Evolutionary conservation across 2,797 vertebrate species (phyloP), one percentile per base, ranked within the genome.

Genomic region (Arctocebus calabarensis): DNA sequence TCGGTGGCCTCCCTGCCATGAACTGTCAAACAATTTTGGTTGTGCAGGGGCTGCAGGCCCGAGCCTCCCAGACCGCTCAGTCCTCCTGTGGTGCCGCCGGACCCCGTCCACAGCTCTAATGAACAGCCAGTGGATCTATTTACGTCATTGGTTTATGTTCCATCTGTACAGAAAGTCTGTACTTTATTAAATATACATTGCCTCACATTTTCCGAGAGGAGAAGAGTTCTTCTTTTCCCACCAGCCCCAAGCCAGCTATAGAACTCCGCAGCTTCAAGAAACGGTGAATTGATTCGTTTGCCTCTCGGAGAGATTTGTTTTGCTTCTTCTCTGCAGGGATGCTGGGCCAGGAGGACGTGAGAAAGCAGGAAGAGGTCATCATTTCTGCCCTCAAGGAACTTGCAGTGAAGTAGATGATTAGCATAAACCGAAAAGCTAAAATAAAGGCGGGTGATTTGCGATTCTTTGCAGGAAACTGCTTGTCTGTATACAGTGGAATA

Each of bases 181-280:
- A 34, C 91, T 89, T 57, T n/a, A 95, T 95, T 85, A 96, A 97
- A 97, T 93, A 55, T 10, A 93, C 96, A 37, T 1, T 16, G 22
- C 71, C 92, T 97, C 95, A 55, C 1, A n/a, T 94, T 94, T 97
- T 95, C 74, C 92, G 23, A 45, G 85, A 78, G 86, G 87, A 37
- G 91, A 94, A 71, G 17, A 59, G 66, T 32, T 94, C 88, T 97
- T 89, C 61, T 95, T 79, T 91, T 88, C 75, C 25, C 77, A 91
- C 83, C 59, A 0, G 25, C 82, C 79, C 73, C 64, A 1, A 10
- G 62, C 78, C 75, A 55, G 85, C 88, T 13, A 4, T 1, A 75
- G 88, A 90, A 45, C 43, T 37, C 52, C 0, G 3, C 48, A 32
- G 77, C 95, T 92, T 57, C 55, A 23, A 92, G 90, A 84, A 48